Evolutionary conservation across 2,113 vertebrate genomes (phyloP).

Genomic region (Hippoglossus stenolepis): DNA sequence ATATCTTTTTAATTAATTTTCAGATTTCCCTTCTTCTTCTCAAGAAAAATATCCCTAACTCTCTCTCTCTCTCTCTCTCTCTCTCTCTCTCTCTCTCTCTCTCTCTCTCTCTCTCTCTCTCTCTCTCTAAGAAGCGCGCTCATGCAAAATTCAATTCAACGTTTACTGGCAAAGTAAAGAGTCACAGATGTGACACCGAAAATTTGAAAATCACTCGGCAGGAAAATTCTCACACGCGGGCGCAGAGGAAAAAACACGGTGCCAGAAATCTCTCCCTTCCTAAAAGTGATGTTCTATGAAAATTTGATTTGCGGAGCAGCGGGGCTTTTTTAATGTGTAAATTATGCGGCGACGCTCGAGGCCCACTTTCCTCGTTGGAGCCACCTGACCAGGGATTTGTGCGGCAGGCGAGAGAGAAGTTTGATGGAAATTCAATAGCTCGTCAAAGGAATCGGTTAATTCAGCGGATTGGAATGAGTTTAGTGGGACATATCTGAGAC

Average conservation of each 20-base stretch:
- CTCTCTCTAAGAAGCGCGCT: conserved; percentile 40
- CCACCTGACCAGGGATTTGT: conserved; percentile 59
- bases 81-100: conserved; percentile 22
- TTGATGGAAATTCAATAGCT: conserved; percentile 65
- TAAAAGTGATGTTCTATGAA: conserved; percentile 66
- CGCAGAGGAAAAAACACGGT: conserved; percentile 11
- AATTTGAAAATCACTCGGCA: conserved; percentile 63
- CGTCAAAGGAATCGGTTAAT: conserved; percentile 57
- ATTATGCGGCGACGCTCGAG: conserved; percentile 29
- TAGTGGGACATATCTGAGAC: conserved; percentile 27
- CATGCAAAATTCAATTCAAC: conserved; percentile 59
- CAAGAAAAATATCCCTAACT: conserved; percentile 26
- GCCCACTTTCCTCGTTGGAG: conserved; percentile 30
- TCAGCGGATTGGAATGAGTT: conserved; percentile 30
- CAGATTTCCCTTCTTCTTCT: conserved; percentile 24
- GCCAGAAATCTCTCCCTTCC: conserved; percentile 50
- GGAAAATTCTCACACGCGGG: conserved; percentile 45
- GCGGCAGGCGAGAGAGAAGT: conserved; percentile 60
- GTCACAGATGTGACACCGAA: conserved; percentile 65
- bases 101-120: conserved; percentile 5
- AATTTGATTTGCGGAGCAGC: conserved; percentile 52
- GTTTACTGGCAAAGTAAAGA: conserved; percentile 64
- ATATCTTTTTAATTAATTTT: conserved; percentile 70
- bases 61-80: conserved; percentile 23
- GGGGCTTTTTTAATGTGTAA: conserved; percentile 56